Evolutionary conservation across 2,888 invertebrate species (phyloP).

Genomic region (Xestia ashworthii): DNA sequence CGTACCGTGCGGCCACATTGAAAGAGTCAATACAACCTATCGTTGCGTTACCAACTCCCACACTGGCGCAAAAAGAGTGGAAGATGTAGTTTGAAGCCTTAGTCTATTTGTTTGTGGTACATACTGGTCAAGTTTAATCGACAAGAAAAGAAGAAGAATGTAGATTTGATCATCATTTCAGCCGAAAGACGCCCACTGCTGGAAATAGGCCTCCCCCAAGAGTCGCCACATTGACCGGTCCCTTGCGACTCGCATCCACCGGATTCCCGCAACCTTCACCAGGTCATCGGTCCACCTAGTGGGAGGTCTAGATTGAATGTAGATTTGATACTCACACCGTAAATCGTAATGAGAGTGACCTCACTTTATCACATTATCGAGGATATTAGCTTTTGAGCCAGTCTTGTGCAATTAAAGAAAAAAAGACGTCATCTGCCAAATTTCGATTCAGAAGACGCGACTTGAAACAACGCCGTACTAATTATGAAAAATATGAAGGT

Average conservation of each 20-base stretch:
- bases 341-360: neutral
- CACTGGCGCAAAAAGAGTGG: neutral
- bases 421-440: neutral
- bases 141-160: no score
- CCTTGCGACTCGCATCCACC: no score
- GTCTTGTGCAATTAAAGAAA: neutral
- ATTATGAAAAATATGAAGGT: neutral
- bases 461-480: neutral
- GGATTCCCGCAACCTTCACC: no score
- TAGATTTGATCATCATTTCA: no score
- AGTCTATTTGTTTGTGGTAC: neutral
- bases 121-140: no score
- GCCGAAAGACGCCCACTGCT: no score
- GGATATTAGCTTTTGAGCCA: neutral
- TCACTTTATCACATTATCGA: neutral
- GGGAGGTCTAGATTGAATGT: no score
- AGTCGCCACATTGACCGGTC: no score
- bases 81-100: neutral
- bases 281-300: no score
- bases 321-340: no score
- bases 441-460: neutral
- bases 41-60: neutral
- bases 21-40: conserved; percentile 17
- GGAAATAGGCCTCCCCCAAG: no score
- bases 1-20: conserved; percentile 5